These are phyloP conservation scores for Hoplostethus mediterraneus DNA, from an alignment of 2,797 vertebrate genomes.

Conservation along the genomic window DNA sequence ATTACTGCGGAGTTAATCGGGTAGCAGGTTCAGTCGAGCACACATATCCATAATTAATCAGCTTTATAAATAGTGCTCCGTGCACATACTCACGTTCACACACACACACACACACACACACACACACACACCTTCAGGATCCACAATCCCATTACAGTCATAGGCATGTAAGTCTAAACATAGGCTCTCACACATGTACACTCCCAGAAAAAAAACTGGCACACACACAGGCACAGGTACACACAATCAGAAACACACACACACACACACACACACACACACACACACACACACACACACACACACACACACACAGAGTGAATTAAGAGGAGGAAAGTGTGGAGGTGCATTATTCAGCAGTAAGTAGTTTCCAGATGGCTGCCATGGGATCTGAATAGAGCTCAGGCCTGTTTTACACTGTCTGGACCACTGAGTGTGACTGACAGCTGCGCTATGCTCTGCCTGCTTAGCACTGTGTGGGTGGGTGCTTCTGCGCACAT, in stretches of 20 bases:
- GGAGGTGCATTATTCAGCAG: constrained; percentile 79
- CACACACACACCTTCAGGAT: constrained; percentile 8
- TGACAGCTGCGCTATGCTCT: constrained; percentile 79
- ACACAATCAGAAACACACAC: background rate
- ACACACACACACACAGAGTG: constrained; percentile 44
- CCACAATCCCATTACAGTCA: constrained; percentile 37
- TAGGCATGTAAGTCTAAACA: constrained; percentile 37
- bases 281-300: too few species aligned
- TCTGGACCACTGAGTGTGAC: constrained; percentile 83
- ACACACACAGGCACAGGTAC: too few species aligned
- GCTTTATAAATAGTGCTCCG: constrained; percentile 74
- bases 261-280: constrained; percentile 31
- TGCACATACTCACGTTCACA: constrained; percentile 34
- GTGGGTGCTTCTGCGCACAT: constrained; percentile 66
- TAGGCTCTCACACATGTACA: background rate
- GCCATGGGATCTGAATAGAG: constrained; percentile 77
- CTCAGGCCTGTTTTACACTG: constrained; percentile 78
- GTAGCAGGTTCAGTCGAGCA: constrained; percentile 72
- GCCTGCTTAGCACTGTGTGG: constrained; percentile 74
- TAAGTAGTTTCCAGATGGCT: constrained; percentile 79
- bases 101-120: constrained; percentile 23
- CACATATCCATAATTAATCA: constrained; percentile 77
- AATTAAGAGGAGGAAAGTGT: constrained; percentile 58
- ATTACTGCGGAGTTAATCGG: constrained; percentile 66
- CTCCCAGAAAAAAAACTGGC: background rate